These are phyloP conservation scores for Notothenia coriiceps DNA, from an alignment of 2,113 vertebrate genomes.

Conservation along the genomic window DNA sequence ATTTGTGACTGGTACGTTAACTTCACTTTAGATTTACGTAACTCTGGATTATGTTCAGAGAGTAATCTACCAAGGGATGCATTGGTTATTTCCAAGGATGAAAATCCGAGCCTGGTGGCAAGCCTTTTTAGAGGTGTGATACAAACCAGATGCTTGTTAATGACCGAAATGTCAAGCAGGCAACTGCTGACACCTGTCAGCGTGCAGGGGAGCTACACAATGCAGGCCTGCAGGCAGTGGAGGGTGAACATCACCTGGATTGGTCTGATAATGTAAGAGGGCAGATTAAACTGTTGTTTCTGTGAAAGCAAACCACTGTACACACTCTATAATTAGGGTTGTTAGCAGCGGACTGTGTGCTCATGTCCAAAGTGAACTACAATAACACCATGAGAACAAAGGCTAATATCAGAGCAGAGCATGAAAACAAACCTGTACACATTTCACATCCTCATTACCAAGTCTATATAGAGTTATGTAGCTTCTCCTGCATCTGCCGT, in stretches of 20 bases:
- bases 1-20: slow-evolving; percentile 20
- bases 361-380: neutral
- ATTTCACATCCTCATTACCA: slow-evolving; percentile 11
- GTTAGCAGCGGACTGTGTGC: neutral
- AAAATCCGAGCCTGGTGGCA: slow-evolving; percentile 13
- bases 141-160: slow-evolving; percentile 50
- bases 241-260: neutral
- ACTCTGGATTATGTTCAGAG: slow-evolving; percentile 41
- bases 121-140: slow-evolving; percentile 47
- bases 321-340: neutral
- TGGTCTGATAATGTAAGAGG: slow-evolving; percentile 17
- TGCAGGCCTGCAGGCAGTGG: neutral
- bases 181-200: slow-evolving; percentile 59
- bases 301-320: neutral
- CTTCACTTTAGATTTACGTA: slow-evolving; percentile 19
- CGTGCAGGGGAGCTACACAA: neutral
- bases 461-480: slow-evolving; percentile 23
- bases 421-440: slow-evolving; percentile 12
- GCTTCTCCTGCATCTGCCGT: slow-evolving; percentile 26
- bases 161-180: slow-evolving; percentile 49
- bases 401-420: neutral
- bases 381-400: neutral
- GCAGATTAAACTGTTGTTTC: neutral
- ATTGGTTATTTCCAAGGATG: slow-evolving; percentile 39
- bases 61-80: slow-evolving; percentile 32